phyloP scores from a whole-genome alignment of 2,113 vertebrate genomes.

The Xiphias gladius region DNA sequence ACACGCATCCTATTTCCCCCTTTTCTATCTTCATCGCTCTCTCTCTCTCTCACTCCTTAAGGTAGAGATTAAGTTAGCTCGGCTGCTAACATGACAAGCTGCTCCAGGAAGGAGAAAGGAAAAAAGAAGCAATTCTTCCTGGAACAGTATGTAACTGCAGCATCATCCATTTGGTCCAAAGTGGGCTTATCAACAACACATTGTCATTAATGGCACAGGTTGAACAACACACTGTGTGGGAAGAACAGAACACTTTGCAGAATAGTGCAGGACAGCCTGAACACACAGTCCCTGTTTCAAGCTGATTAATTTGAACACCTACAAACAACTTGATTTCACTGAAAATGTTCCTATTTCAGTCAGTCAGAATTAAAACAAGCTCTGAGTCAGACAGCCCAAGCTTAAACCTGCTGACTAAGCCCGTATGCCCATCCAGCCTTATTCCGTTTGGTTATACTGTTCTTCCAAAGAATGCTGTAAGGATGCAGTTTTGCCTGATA shows the following conservation, averaged over 20 bases:
- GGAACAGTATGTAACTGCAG: constrained; percentile 44
- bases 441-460: constrained; percentile 29
- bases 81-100: constrained; percentile 25
- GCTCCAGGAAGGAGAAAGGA: constrained; percentile 22
- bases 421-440: background rate
- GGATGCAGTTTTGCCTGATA: constrained; percentile 45
- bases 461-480: constrained; percentile 16
- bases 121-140: constrained; percentile 39
- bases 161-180: constrained; percentile 17
- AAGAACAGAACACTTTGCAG: constrained; percentile 23
- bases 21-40: constrained; percentile 1
- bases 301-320: constrained; percentile 29
- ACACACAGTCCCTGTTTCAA: constrained; percentile 13
- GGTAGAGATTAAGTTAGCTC: constrained; percentile 36
- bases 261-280: constrained; percentile 11
- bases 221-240: constrained; percentile 29
- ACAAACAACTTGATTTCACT: constrained; percentile 3
- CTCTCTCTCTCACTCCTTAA: constrained; percentile 9
- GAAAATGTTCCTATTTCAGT: constrained; percentile 6
- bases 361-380: constrained; percentile 9
- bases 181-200: constrained; percentile 43
- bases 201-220: constrained; percentile 37
- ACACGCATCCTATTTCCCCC: constrained; percentile 40
- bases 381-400: background rate
- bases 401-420: constrained; percentile 53